Conservation (phyloP, 1,140 invertebrate genomes). For the Drosophila saltans region DNA sequence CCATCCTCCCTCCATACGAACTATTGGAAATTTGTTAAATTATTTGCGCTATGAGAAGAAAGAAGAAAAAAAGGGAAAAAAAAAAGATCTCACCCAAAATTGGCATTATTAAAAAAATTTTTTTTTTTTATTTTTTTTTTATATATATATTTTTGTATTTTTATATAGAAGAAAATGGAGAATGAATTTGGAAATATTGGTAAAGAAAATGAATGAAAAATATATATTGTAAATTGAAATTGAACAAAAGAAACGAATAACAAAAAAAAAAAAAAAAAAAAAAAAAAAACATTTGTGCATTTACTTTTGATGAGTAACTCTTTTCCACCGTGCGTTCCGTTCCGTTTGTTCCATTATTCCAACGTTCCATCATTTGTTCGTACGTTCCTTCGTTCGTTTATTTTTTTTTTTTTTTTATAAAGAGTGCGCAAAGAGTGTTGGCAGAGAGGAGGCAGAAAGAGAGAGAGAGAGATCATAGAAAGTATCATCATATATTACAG, state of each 20-base stretch:
- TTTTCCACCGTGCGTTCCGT: not conserved
- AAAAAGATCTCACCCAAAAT: conserved; percentile 77
- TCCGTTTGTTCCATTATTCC: not conserved
- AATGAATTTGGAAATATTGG: not conserved
- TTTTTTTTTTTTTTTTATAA: too few relatives aligned
- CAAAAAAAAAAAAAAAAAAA: not conserved
- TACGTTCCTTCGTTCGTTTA: too few relatives aligned
- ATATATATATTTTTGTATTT: conserved; percentile 21
- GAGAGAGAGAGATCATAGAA: conserved; percentile 22
- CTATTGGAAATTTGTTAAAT: conserved; percentile 22
- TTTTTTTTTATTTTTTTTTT: conserved; percentile 1
- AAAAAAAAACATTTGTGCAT: conserved; percentile 6
- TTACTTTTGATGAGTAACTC: not conserved
- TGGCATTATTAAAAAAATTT: conserved; percentile 45
- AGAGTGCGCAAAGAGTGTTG: conserved; percentile 43
- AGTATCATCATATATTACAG: not conserved
- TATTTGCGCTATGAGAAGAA: conserved; percentile 63
- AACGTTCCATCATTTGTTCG: not conserved
- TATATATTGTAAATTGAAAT: conserved; percentile 5
- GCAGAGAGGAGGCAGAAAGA: conserved; percentile 13
- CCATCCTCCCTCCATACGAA: not conserved
- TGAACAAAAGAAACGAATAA: not conserved
- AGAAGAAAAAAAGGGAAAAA: conserved; percentile 23
- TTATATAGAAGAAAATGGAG: conserved; percentile 1
- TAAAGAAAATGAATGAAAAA: not conserved